A percentile compares a stretch with the other conserved stretches of the same genome.
Conservation (phyloP, 30 jellyfish, hydroid and myxozoan genomes). For the Hydractinia echinata region DNA sequence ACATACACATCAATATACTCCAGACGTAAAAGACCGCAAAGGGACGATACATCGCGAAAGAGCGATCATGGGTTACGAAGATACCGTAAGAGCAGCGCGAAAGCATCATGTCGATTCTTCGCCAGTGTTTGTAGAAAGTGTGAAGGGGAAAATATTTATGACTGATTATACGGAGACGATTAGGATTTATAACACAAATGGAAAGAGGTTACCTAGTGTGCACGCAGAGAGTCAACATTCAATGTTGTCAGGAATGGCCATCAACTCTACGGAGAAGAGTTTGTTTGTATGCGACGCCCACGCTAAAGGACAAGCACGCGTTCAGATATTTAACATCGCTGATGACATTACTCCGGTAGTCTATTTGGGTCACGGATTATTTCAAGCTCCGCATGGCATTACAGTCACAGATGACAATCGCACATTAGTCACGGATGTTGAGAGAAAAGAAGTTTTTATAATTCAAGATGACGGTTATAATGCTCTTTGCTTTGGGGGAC, state of each 20-base stretch:
- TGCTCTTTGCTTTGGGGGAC: constrained; percentile 32
- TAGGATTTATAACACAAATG: constrained; percentile 18
- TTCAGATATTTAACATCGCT: constrained; percentile 26
- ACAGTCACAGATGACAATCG: constrained; percentile 16
- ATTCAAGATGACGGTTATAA: constrained; percentile 35
- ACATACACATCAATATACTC: constrained; percentile 9
- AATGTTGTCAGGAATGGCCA: constrained; percentile 28
- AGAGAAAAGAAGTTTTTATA: constrained; percentile 31
- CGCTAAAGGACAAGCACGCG: constrained; percentile 28
- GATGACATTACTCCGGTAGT: constrained; percentile 29
- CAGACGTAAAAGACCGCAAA: constrained; percentile 3
- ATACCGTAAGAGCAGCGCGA: constrained; percentile 15
- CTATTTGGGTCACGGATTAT: constrained; percentile 32
- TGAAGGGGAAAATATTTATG: constrained; percentile 23
- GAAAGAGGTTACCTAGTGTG: constrained; percentile 5
- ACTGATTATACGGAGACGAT: constrained; percentile 29
- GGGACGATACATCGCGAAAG: constrained; percentile 13
- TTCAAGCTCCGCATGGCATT: constrained; percentile 46
- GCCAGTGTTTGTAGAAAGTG: constrained; percentile 3
- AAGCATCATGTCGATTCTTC: constrained; percentile 18
- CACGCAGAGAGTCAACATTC: constrained; percentile 28
- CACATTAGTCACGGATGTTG: constrained; percentile 34
- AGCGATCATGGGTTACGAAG: constrained; percentile 26
- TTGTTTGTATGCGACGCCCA: constrained; percentile 37
- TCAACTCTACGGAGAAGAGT: constrained; percentile 24